Conservation (phyloP, 1,140 invertebrate genomes). For the Drosophila miranda region DNA sequence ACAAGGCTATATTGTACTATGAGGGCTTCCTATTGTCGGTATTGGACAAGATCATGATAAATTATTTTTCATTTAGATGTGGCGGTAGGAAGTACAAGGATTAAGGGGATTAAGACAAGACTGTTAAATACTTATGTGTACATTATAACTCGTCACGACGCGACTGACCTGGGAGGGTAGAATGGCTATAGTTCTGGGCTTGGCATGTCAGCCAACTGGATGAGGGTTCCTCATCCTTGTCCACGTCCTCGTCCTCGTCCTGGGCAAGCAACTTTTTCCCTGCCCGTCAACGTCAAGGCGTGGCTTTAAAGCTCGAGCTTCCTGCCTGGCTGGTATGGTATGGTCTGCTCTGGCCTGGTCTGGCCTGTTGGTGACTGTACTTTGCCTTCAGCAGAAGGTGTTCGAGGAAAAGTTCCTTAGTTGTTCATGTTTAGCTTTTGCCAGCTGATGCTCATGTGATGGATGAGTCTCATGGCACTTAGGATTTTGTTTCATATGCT, state of each 20-base stretch:
- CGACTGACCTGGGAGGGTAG: background rate
- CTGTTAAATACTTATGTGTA: constrained; percentile 46
- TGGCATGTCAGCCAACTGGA: constrained; percentile 60
- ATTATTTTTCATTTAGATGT: no score
- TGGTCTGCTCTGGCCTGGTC: background rate
- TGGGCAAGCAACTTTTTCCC: constrained; percentile 39
- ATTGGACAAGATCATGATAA: no score
- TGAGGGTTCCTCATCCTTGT: constrained; percentile 43
- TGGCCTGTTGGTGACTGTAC: constrained; percentile 6
- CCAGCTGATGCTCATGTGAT: constrained; percentile 43
- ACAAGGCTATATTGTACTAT: no score
- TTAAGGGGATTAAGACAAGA: no score
- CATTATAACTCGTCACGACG: constrained; percentile 42
- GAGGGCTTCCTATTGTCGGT: no score
- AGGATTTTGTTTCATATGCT: constrained; percentile 29
- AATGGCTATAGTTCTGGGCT: constrained; percentile 21
- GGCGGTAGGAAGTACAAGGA: no score
- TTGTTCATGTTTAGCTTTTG: constrained; percentile 3
- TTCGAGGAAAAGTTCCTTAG: constrained; percentile 32
- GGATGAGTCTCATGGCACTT: constrained; percentile 41
- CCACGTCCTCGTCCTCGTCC: no score
- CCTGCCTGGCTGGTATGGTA: background rate
- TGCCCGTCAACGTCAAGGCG: constrained; percentile 70
- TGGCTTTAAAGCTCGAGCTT: constrained; percentile 13
- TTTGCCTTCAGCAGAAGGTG: constrained; percentile 18